A percentile compares a stretch with the other conserved stretches of the same genome.
Conservation (phyloP, 1,140 invertebrate species). For the Laupala kohalensis region DNA sequence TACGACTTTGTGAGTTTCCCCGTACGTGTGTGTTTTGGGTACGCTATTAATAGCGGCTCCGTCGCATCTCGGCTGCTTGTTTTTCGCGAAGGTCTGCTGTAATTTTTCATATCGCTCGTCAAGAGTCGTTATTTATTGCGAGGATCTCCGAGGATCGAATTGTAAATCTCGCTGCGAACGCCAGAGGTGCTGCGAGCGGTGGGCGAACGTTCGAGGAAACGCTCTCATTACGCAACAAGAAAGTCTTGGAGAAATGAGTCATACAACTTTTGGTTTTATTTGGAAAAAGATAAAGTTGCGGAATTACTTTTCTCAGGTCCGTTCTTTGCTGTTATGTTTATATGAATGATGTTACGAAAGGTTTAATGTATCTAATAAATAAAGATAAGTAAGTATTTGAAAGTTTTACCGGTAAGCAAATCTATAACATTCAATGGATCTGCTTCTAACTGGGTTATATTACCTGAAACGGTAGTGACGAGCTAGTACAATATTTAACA, state of each 20-base stretch:
- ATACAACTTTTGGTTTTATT: not conserved
- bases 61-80: not conserved
- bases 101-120: not conserved
- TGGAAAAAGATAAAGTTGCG: too few species aligned
- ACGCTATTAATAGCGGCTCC: not conserved
- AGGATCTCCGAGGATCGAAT: not conserved
- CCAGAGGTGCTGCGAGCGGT: not conserved
- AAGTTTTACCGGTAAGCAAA: too few species aligned
- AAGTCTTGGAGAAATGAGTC: not conserved
- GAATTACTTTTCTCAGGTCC: too few species aligned
- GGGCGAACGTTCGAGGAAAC: not conserved
- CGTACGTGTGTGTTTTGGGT: not conserved
- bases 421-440: too few species aligned
- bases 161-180: not conserved
- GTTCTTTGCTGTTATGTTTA: too few species aligned
- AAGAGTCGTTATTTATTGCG: not conserved
- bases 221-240: not conserved
- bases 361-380: too few species aligned
- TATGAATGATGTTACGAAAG: too few species aligned
- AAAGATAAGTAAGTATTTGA: too few species aligned
- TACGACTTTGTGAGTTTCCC: not conserved
- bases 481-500: too few species aligned
- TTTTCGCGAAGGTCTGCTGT: not conserved
- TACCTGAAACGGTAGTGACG: too few species aligned
- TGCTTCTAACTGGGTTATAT: too few species aligned